Evolutionary conservation across 2,797 vertebrate genomes (phyloP), one percentile per base, ranked within the genome.

Genomic region (Diplodus sargus): DNA sequence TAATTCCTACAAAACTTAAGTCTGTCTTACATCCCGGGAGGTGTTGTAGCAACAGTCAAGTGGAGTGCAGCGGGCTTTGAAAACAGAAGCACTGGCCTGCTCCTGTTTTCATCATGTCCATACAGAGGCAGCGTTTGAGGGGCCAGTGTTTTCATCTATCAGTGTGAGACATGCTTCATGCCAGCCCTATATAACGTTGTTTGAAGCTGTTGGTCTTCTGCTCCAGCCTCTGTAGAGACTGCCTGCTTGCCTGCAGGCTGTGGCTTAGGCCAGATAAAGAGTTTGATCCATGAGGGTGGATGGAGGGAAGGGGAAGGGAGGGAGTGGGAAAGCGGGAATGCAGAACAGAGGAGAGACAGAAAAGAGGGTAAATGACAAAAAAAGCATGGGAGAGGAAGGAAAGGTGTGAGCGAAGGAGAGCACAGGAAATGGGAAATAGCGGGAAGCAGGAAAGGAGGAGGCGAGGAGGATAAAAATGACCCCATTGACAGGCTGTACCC

Each of bases 181-280:
- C 89, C 78, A 91, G 90, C 87, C 85, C 88, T 86, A 87, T 90
- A 91, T 92, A 92, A 91, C 89, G 88, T 89, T 90, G 89, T 93
- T 93, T 94, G 93, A 93, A 92, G 92, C 91, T 82, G 84, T 80
- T 79, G 86, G 89, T 90, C 90, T 83, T 89, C 89, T 82, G 86
- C 86, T 92, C 80, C 58, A 82, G 84, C 88, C 85, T 93, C 91
- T 92, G 90, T 85, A 88, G 91, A 92, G 90, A 89, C 87, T 82
- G 89, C 88, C 87, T 89, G 88, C 84, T 79, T 91, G 89, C 90
- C 91, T 89, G 88, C 91, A 83, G 92, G 92, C 93, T 90, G 89
- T 90, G 88, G 92, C 92, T 92, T 90, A 92, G 91, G 92, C 92
- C 92, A 93, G 93, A 92, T 92, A 92, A 92, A 93, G 87, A 87